These are phyloP conservation scores for Trissoscelio sp. DNA, from an alignment of 2,888 invertebrate species.

Conservation along the genomic window DNA sequence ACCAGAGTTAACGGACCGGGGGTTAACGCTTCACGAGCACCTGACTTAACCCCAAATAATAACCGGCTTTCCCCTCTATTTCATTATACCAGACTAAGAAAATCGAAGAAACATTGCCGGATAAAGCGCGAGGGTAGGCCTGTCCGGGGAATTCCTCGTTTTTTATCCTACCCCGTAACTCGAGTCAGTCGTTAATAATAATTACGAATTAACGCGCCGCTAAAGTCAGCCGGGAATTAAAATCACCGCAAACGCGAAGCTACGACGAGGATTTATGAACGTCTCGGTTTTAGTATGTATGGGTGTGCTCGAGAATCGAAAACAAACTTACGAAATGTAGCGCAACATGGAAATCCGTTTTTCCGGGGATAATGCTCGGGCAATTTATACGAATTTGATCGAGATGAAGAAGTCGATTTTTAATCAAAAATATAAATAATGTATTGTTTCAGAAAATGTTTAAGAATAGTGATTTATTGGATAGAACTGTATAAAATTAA, in stretches of 20 bases:
- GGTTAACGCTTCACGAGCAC: slow-evolving; percentile 74
- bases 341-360: slow-evolving; percentile 48
- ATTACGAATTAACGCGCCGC: slow-evolving; percentile 81
- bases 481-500: no score
- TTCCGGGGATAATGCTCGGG: slow-evolving; percentile 30
- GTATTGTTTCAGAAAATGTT: no score
- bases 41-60: slow-evolving; percentile 72
- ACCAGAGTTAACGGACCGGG: slow-evolving; percentile 11
- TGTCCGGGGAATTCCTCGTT: slow-evolving; percentile 22
- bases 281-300: slow-evolving; percentile 61
- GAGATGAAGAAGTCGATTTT: slow-evolving; percentile 10
- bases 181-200: slow-evolving; percentile 80
- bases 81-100: slow-evolving; percentile 71
- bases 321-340: slow-evolving; percentile 33
- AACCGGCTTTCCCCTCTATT: slow-evolving; percentile 67
- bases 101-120: slow-evolving; percentile 51
- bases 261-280: slow-evolving; percentile 81
- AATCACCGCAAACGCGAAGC: slow-evolving; percentile 81
- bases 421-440: no score
- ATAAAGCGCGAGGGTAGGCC: slow-evolving; percentile 20
- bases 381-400: slow-evolving; percentile 49
- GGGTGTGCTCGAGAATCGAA: slow-evolving; percentile 43
- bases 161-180: slow-evolving; percentile 45
- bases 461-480: no score
- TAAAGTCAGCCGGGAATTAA: slow-evolving; percentile 79